A percentile compares a stretch with the other conserved stretches of the same genome.
These are phyloP conservation scores for Limenitis camilla DNA, from an alignment of 2,888 invertebrate genomes.

Conservation along the genomic window DNA sequence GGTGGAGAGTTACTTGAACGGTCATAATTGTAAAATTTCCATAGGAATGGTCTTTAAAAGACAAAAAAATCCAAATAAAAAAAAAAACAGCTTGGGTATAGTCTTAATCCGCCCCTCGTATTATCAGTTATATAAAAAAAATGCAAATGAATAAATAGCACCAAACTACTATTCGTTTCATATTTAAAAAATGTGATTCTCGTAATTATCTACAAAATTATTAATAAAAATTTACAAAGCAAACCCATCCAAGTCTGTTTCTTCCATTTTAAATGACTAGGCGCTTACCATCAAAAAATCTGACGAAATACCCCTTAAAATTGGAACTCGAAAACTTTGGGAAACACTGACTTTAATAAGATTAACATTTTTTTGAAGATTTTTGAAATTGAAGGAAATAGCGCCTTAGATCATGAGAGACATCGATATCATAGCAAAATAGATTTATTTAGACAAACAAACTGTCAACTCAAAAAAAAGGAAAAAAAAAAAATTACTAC, in stretches of 20 bases:
- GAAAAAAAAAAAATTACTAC: no score
- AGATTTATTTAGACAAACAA: no score
- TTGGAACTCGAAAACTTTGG: background rate
- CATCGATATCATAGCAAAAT: constrained; percentile 19
- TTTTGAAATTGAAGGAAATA: constrained; percentile 7
- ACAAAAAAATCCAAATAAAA: no score
- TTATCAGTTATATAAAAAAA: no score
- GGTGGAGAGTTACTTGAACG: no score
- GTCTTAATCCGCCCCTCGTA: no score
- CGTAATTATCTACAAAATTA: background rate
- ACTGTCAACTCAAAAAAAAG: no score
- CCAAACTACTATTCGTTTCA: background rate
- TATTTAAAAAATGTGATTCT: background rate
- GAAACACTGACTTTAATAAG: background rate
- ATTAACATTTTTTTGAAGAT: background rate
- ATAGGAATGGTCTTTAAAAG: no score
- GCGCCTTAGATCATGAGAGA: constrained; percentile 18
- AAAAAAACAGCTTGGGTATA: no score
- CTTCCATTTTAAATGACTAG: constrained; percentile 6
- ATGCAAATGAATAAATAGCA: no score
- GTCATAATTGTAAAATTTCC: no score
- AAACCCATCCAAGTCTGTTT: background rate
- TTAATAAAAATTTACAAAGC: background rate
- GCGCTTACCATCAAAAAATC: constrained; percentile 2
- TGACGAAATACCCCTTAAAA: background rate